phyloP scores from a whole-genome alignment of 1,140 invertebrate species.

The Helicoverpa zea region DNA sequence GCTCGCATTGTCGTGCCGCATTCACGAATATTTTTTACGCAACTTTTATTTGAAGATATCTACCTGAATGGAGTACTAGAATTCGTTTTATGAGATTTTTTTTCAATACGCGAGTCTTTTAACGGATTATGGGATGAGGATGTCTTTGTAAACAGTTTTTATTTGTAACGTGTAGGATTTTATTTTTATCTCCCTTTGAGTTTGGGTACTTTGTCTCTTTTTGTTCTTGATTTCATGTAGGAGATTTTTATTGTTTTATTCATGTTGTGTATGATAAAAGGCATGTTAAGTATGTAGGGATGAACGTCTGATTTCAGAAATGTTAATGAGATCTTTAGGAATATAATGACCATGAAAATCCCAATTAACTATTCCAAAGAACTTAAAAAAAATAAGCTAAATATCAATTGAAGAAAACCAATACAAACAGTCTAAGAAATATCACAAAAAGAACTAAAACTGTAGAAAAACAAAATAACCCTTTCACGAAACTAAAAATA shows the following conservation, averaged over 20 bases:
- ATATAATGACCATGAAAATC: no score
- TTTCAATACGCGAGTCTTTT: conserved; percentile 75
- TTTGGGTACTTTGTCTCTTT: neutral
- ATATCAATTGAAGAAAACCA: no score
- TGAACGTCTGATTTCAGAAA: no score
- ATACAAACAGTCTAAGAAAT: neutral
- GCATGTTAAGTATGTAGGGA: no score
- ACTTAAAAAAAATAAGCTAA: no score
- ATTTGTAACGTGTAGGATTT: conserved; percentile 26
- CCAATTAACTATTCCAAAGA: no score
- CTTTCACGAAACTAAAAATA: conserved; percentile 64
- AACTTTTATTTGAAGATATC: conserved; percentile 79
- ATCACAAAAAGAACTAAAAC: conserved; percentile 47
- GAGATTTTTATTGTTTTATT: no score
- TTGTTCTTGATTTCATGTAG: neutral
- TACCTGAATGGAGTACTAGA: conserved; percentile 83
- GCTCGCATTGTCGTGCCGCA: conserved; percentile 77
- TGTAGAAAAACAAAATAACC: conserved; percentile 38
- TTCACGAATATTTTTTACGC: conserved; percentile 82
- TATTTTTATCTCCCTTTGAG: conserved; percentile 6
- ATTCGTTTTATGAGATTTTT: conserved; percentile 85
- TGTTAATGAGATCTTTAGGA: no score
- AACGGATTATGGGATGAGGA: conserved; percentile 76
- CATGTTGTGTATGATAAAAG: no score
- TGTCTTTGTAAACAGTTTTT: conserved; percentile 76